phyloP scores from a whole-genome alignment of 2,113 vertebrate species.

The Lipophrys pholis region DNA sequence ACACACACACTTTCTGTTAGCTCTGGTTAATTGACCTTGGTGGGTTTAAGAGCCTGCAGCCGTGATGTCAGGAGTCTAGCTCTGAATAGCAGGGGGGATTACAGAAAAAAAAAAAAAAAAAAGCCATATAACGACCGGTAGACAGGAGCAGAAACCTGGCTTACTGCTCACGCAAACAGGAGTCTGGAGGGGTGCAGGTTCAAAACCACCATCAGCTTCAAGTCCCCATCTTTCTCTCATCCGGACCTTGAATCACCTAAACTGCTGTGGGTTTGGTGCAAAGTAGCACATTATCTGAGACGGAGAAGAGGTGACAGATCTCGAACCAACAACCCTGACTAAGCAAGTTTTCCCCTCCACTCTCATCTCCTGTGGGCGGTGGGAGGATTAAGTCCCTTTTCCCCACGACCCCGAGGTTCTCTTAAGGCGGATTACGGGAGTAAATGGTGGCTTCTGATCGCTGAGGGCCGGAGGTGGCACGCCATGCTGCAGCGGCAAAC shows the following conservation, averaged over 20 bases:
- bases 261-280: not conserved
- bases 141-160: slow-evolving; percentile 59
- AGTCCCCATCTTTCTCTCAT: not conserved
- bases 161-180: slow-evolving; percentile 73
- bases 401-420: slow-evolving; percentile 65
- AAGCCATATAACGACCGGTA: slow-evolving; percentile 57
- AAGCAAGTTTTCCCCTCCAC: slow-evolving; percentile 32
- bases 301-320: not conserved
- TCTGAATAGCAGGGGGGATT: slow-evolving; percentile 77
- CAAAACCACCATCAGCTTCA: not conserved
- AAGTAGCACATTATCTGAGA: slow-evolving; percentile 31
- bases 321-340: slow-evolving; percentile 45
- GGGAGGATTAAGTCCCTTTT: slow-evolving; percentile 58
- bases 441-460: slow-evolving; percentile 63
- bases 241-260: no score
- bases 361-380: slow-evolving; percentile 24
- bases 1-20: slow-evolving; percentile 18
- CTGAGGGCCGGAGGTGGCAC: slow-evolving; percentile 59
- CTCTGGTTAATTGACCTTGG: slow-evolving; percentile 62
- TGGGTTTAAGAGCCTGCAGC: slow-evolving; percentile 62
- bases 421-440: slow-evolving; percentile 69
- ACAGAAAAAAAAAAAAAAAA: slow-evolving; percentile 51
- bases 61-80: slow-evolving; percentile 69
- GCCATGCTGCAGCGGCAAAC: slow-evolving; percentile 35
- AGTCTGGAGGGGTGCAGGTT: slow-evolving; percentile 7